Percentiles rank a stretch among this genome's conserved stretches.
phyloP scores from a whole-genome alignment of 2,888 invertebrate species.

The Xylota segnis region DNA sequence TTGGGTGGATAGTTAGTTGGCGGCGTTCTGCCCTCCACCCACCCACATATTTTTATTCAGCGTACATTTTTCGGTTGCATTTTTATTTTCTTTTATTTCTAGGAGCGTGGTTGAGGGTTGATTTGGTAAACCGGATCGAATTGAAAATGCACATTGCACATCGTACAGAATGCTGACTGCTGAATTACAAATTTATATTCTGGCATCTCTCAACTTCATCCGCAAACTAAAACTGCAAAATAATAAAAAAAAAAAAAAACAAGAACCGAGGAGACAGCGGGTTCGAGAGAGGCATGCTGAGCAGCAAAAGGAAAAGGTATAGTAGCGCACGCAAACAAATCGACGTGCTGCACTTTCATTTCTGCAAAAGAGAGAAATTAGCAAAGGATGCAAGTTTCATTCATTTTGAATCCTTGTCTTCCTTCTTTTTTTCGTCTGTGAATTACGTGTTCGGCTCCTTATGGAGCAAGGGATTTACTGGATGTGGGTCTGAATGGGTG shows the following conservation, averaged over 20 bases:
- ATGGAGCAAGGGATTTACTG: slow-evolving; percentile 43
- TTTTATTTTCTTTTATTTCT: slow-evolving; percentile 46
- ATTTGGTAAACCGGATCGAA: slow-evolving; percentile 74
- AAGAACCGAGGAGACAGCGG: not conserved
- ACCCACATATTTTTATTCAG: slow-evolving; percentile 10
- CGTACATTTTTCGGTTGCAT: slow-evolving; percentile 39
- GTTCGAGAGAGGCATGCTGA: not conserved
- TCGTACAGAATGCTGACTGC: slow-evolving; percentile 72
- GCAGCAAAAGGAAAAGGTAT: slow-evolving; percentile 19
- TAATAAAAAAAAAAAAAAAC: slow-evolving; percentile 52
- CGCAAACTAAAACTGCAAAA: slow-evolving; percentile 71
- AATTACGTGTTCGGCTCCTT: slow-evolving; percentile 62
- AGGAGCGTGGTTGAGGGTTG: slow-evolving; percentile 46
- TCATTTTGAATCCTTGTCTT: slow-evolving; percentile 69
- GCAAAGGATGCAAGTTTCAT: slow-evolving; percentile 76
- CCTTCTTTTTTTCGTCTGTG: slow-evolving; percentile 45
- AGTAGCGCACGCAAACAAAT: slow-evolving; percentile 69
- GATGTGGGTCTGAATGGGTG: slow-evolving; percentile 13
- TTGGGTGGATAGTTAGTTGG: slow-evolving; percentile 13
- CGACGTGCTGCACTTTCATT: slow-evolving; percentile 71
- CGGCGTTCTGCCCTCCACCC: slow-evolving; percentile 5
- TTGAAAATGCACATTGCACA: slow-evolving; percentile 72
- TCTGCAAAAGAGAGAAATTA: slow-evolving; percentile 44
- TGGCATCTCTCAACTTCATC: slow-evolving; percentile 72
- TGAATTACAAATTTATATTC: slow-evolving; percentile 74